Evolutionary conservation across 2,888 invertebrate genomes (phyloP), one percentile per base, ranked within the genome.

Genomic region (Acanthosoma haemorrhoidale): DNA sequence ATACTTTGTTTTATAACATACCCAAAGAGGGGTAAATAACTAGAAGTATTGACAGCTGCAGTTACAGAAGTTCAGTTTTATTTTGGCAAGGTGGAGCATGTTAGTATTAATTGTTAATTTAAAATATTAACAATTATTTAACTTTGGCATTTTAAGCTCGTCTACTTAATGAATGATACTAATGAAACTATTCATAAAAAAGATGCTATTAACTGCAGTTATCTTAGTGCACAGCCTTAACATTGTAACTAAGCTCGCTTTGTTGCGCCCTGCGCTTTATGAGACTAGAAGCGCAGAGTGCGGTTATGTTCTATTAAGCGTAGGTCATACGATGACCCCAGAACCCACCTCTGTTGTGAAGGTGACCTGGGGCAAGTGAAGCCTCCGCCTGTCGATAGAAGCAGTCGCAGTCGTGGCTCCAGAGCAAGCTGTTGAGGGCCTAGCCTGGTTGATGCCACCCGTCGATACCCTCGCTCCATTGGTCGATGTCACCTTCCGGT

Each of bases 331-430:
- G 77, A 92, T 87, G 77, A 92, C 89, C 73, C 92, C 92, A 77
- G 86, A 89, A 90, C 92, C 92, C 87, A 93, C 92, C 92, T 93
- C 92, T 80, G 90, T 89, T 79, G 88, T 91, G 82, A 92, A 92
- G 67, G 92, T 90, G 79, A 93, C 91, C 83, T 90, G 90, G 18
- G 90, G 90, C 77, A 90, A 82, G 76, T 89, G 86, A 21, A 90
- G 83, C 77, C 88, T 86, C 80, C 87, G 84, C 77, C 86, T 80
- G 75, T 80, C 80, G 73, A 81, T 80, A 72, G 82, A 82, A 66
- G 76, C 74, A 8, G 76, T 76, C 51, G 75, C 76, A 43, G 82
- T 82, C 70, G 81, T 80, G 1, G 64, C 64, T 9, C 84, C 84
- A 16, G 89, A 89, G 77, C 89, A 89, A 29, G 88, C 88, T 0